Conservation (phyloP, 2,888 invertebrate genomes). For the Drosophila ezoana region DNA sequence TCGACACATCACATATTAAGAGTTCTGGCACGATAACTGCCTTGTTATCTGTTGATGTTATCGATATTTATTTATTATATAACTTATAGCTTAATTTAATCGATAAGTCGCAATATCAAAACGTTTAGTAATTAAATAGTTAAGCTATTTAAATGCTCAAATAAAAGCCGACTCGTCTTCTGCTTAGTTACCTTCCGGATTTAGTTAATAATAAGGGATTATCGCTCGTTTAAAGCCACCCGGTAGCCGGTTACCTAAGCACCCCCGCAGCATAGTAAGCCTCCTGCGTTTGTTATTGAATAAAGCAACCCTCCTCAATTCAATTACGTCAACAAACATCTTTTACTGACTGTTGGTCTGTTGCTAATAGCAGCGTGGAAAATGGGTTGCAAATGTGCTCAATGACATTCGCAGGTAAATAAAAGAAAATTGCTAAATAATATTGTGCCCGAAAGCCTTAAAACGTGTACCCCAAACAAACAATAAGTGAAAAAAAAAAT, state of each 20-base stretch:
- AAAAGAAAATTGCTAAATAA: slow-evolving; percentile 63
- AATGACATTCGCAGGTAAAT: slow-evolving; percentile 45
- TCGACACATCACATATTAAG: neutral
- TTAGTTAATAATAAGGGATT: slow-evolving; percentile 20
- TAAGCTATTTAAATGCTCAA: slow-evolving; percentile 8
- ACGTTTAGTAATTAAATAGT: neutral
- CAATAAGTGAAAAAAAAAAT: neutral
- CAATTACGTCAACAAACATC: slow-evolving; percentile 28
- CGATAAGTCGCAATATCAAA: neutral
- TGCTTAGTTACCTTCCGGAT: slow-evolving; percentile 12
- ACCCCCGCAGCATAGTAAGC: neutral
- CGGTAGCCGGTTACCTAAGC: neutral
- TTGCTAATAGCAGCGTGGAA: slow-evolving; percentile 62
- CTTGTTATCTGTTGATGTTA: neutral
- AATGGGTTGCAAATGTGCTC: slow-evolving; percentile 60
- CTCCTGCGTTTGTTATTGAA: slow-evolving; percentile 8
- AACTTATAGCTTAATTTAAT: too few species aligned
- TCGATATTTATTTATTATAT: neutral
- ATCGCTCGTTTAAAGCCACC: slow-evolving; percentile 6
- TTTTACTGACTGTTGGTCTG: slow-evolving; percentile 10
- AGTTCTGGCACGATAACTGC: neutral
- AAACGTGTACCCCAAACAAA: slow-evolving; percentile 35
- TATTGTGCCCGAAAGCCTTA: slow-evolving; percentile 50
- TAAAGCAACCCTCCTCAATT: slow-evolving; percentile 17
- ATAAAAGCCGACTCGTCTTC: neutral